These are phyloP conservation scores for Colletes latitarsis DNA, from an alignment of 1,140 invertebrate species.

Conservation along the genomic window DNA sequence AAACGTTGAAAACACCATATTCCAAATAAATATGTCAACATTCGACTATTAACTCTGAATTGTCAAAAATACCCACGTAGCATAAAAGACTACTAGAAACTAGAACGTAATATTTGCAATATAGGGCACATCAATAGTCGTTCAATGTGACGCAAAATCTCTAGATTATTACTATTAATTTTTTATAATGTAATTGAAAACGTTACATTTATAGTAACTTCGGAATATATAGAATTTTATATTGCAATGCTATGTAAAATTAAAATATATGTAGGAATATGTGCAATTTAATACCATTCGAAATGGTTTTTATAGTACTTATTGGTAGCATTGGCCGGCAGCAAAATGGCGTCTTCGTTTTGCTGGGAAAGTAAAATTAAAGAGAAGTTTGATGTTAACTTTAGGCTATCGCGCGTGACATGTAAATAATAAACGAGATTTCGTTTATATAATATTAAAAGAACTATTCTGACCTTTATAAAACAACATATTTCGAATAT, in stretches of 20 bases:
- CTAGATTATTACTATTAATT: conserved; percentile 11
- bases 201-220: background rate
- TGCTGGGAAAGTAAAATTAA: conserved; percentile 44
- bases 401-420: conserved; percentile 52
- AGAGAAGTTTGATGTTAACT: conserved; percentile 46
- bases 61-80: conserved; percentile 47
- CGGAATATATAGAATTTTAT: background rate
- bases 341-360: conserved; percentile 69
- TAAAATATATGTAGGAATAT: background rate
- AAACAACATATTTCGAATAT: conserved; percentile 13
- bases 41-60: conserved; percentile 23
- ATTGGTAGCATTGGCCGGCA: conserved; percentile 56
- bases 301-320: conserved; percentile 4
- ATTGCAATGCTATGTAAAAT: background rate
- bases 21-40: conserved; percentile 42
- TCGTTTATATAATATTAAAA: conserved; percentile 21
- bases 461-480: background rate
- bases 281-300: background rate
- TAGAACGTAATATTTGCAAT: conserved; percentile 16
- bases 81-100: background rate
- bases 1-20: conserved; percentile 10
- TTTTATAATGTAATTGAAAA: background rate
- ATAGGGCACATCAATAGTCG: conserved; percentile 35
- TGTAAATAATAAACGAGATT: conserved; percentile 58
- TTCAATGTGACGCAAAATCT: conserved; percentile 11